Percentiles rank a stretch among this genome's conserved stretches.
Evolutionary conservation across 2,113 vertebrate genomes (phyloP).

Genomic region (Tachysurus vachellii): DNA sequence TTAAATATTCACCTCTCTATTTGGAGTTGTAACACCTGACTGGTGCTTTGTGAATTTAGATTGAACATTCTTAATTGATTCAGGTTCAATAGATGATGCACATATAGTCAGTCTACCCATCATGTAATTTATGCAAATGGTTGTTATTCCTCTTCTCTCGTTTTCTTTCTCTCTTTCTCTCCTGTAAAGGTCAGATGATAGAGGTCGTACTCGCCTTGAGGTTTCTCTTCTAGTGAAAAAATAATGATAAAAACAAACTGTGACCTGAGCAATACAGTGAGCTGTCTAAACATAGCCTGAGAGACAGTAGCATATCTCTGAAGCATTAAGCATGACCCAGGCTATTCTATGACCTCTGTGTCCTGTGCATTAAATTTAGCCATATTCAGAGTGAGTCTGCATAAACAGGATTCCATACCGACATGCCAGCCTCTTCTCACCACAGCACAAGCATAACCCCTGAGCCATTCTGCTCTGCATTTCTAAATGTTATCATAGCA

Average conservation of each 20-base stretch:
- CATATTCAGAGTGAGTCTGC: slow-evolving; percentile 17
- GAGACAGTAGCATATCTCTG: slow-evolving; percentile 23
- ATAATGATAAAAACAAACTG: slow-evolving; percentile 14
- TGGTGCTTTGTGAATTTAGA: slow-evolving; percentile 48
- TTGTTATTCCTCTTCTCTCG: neutral
- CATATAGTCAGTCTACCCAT: slow-evolving; percentile 14
- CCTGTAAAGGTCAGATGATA: slow-evolving; percentile 9
- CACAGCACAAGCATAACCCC: slow-evolving; percentile 16
- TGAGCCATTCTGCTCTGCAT: neutral
- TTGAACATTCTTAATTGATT: slow-evolving; percentile 50
- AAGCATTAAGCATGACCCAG: slow-evolving; percentile 31
- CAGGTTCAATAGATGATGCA: slow-evolving; percentile 20
- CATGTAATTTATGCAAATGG: slow-evolving; percentile 41
- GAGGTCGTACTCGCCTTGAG: neutral
- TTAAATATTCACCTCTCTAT: slow-evolving; percentile 57
- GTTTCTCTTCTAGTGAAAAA: slow-evolving; percentile 16
- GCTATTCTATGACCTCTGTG: slow-evolving; percentile 7
- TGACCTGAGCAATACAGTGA: neutral
- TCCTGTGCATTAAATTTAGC: slow-evolving; percentile 45
- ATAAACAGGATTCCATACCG: slow-evolving; percentile 44
- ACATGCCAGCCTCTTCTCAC: slow-evolving; percentile 22
- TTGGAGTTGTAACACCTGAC: slow-evolving; percentile 43
- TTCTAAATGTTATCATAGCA: slow-evolving; percentile 38
- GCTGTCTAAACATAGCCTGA: slow-evolving; percentile 20
- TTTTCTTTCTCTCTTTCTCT: slow-evolving; percentile 7